A percentile compares a stretch with the other conserved stretches of the same genome.
These are phyloP conservation scores for Holothuria scabra DNA, from an alignment of 53 echinoderm and acorn worm genomes.

Conservation along the genomic window DNA sequence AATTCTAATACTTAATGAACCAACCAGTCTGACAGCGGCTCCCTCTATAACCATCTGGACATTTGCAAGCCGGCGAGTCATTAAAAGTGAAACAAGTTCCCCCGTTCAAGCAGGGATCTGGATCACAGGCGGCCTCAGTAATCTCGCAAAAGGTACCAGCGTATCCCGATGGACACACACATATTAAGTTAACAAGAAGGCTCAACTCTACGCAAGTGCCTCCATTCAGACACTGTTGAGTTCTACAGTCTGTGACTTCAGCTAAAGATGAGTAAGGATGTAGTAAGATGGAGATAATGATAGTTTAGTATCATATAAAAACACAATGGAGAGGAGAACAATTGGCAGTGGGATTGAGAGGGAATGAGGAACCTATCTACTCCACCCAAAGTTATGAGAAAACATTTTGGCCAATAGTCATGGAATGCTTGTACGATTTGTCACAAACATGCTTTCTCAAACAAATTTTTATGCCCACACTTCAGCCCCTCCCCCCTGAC, in stretches of 20 bases:
- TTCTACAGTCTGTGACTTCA: slow-evolving; percentile 9
- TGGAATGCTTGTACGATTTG: too few relatives aligned
- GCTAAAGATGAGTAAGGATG: neutral
- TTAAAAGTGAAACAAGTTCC: slow-evolving; percentile 7
- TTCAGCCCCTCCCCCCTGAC: too few relatives aligned
- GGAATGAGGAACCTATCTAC: too few relatives aligned
- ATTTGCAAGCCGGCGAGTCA: slow-evolving; percentile 49
- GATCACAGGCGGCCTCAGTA: neutral
- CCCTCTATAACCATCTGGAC: slow-evolving; percentile 66
- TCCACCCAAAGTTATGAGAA: too few relatives aligned
- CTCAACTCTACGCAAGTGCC: slow-evolving; percentile 60
- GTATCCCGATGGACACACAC: slow-evolving; percentile 53
- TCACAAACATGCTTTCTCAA: too few relatives aligned
- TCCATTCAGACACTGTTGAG: slow-evolving; percentile 68
- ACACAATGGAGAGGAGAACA: too few relatives aligned
- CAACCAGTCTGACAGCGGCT: slow-evolving; percentile 60
- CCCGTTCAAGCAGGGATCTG: slow-evolving; percentile 37
- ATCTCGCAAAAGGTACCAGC: slow-evolving; percentile 52
- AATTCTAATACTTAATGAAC: neutral
- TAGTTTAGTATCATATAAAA: too few relatives aligned
- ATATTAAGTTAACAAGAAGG: slow-evolving; percentile 28
- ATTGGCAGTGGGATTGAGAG: too few relatives aligned
- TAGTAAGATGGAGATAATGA: too few relatives aligned
- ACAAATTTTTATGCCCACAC: too few relatives aligned
- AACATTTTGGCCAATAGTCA: too few relatives aligned